These are phyloP conservation scores for Paramormyrops hopkinsi DNA, from an alignment of 2,797 vertebrate genomes.

Conservation along the genomic window DNA sequence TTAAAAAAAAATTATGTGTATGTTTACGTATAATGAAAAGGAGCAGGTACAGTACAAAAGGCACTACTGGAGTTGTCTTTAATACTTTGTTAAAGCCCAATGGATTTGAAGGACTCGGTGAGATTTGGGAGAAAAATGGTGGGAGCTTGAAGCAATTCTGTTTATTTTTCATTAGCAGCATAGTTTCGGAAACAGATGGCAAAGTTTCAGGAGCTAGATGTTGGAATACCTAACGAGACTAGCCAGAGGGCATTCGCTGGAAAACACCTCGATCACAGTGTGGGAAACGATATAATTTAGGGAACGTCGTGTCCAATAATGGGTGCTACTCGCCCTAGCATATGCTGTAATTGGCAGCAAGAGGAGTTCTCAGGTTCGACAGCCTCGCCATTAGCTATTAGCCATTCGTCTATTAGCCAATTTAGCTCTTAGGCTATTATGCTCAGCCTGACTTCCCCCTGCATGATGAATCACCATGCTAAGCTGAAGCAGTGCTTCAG, in stretches of 20 bases:
- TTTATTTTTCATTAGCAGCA: background rate
- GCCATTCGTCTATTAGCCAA: constrained; percentile 14
- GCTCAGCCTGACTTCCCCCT: constrained; percentile 34
- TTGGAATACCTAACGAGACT: background rate
- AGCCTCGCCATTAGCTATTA: constrained; percentile 15
- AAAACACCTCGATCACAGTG: background rate
- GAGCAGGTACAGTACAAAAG: background rate
- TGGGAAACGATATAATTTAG: background rate
- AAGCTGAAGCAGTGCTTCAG: constrained; percentile 40
- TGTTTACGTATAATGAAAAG: background rate
- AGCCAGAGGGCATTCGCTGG: background rate
- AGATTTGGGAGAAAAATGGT: constrained; percentile 19
- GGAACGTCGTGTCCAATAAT: background rate
- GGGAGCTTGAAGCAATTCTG: constrained; percentile 11
- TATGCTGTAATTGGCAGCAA: background rate
- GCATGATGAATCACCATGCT: constrained; percentile 48
- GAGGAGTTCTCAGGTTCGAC: background rate
- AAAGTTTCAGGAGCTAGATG: background rate
- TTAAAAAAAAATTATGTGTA: background rate
- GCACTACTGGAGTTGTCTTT: background rate
- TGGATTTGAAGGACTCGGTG: constrained; percentile 11
- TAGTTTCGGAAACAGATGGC: background rate
- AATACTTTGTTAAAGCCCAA: constrained; percentile 10
- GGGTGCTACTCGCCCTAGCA: background rate
- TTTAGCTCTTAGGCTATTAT: constrained; percentile 26